A percentile compares a stretch with the other conserved stretches of the same genome.
Conservation (phyloP, 2,113 vertebrate genomes). For the Nibea coibor region DNA sequence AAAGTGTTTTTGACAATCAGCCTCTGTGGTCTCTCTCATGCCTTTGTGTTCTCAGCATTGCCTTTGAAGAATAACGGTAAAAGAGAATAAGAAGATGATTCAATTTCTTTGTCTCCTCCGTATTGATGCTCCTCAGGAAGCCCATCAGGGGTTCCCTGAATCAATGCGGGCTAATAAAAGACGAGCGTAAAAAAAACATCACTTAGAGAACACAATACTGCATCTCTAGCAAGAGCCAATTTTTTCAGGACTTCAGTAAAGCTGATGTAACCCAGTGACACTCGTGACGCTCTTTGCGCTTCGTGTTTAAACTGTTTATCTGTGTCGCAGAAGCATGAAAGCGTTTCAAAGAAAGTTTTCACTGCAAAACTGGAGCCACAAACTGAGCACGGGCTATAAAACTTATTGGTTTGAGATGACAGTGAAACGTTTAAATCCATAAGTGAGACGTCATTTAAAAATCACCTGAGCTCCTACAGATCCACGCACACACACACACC, state of each 20-base stretch:
- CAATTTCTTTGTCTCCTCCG: background rate
- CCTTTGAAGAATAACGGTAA: conserved; percentile 15
- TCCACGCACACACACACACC: background rate
- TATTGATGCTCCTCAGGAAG: conserved; percentile 29
- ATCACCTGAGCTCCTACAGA: conserved; percentile 9
- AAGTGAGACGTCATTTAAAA: background rate
- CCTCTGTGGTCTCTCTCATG: conserved; percentile 5
- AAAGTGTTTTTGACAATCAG: conserved; percentile 11
- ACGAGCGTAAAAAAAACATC: conserved; percentile 24
- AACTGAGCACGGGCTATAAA: background rate
- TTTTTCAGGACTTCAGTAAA: conserved; percentile 42
- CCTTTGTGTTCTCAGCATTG: background rate
- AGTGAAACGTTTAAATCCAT: conserved; percentile 8
- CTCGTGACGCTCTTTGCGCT: background rate
- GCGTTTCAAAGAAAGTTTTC: background rate
- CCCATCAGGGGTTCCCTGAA: conserved; percentile 18
- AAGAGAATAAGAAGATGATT: conserved; percentile 33
- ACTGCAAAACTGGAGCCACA: background rate
- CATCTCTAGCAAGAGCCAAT: conserved; percentile 8
- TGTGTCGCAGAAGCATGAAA: background rate
- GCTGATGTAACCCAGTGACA: conserved; percentile 47
- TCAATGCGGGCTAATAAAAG: conserved; percentile 30
- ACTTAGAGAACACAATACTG: conserved; percentile 18
- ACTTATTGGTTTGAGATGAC: background rate
- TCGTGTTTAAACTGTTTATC: conserved; percentile 3